Evolutionary conservation across 1,140 invertebrate species (phyloP), one percentile per base, ranked within the genome.

Genomic region (Eupristina koningsbergeri): DNA sequence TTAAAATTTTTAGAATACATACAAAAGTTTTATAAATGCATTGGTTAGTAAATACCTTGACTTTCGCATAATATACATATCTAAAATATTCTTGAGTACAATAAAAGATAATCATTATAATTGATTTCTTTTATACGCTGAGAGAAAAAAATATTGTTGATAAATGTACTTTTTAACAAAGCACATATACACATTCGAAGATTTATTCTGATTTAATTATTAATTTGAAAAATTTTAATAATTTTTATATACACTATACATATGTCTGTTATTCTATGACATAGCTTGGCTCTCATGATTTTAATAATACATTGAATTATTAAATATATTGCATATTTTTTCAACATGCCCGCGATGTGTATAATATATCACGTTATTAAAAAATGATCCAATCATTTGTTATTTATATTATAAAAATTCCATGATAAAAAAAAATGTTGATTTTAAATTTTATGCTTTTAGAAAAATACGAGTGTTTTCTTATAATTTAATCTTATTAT

Each of bases 221-320:
- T 76, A 76, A 76, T 64, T 61, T 64, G 9, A 50, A 75, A 81
- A 39, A 19, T 53, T 77, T 50, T 74, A 47, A 83, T 31, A 83
- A n/a, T 34, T 67, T 82, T 77, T 83, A 83, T 83, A 67, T 71
- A 83, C 74, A 83, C 81, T 83, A 83, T 78, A 77, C 61, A 78
- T 83, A 83, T 83, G 69, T 58, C 2, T 78, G 17, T 61, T 71
- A 83, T 78, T 71, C 31, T 63, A 78, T 71, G 77, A 83, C 75
- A 71, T 83, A 76, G 47, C 78, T 83, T 78, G 75, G 63, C 19
- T 78, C 78, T 58, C 22, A 69, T 29, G 29, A 31, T 11, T 61
- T 64, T 53, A 47, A 53, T 45, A 61, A 74, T 76, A 67, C 61
- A 36, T 36, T 82, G 15, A 17, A 53, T 76, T 53, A 47, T 61